Evolutionary conservation across 2,888 invertebrate genomes (phyloP).

Genomic region (Melieria omissa): DNA sequence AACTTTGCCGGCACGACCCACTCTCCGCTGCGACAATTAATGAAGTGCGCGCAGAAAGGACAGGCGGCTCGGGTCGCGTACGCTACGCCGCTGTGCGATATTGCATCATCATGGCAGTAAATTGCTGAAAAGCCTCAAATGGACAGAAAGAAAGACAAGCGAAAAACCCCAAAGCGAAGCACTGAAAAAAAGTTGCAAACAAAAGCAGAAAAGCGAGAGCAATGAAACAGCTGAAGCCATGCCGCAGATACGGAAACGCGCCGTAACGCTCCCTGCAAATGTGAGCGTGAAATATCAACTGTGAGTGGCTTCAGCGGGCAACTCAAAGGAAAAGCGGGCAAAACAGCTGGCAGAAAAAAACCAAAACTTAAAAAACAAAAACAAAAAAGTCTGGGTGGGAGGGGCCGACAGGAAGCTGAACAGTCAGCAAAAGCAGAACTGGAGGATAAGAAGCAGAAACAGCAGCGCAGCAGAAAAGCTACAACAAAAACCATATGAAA

Average conservation of each 20-base stretch:
- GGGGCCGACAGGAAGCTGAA: too few relatives aligned
- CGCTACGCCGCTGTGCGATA: background rate
- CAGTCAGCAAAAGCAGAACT: background rate
- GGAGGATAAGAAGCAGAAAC: background rate
- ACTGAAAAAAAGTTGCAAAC: slow-evolving; percentile 5
- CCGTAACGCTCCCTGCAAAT: background rate
- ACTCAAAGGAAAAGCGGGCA: background rate
- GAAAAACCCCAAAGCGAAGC: background rate
- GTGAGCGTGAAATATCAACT: background rate
- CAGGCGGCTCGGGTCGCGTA: too few relatives aligned
- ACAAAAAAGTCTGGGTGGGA: background rate
- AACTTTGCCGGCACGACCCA: too few relatives aligned
- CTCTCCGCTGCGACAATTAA: too few relatives aligned
- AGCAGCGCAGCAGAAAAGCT: background rate
- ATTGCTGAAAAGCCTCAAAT: slow-evolving; percentile 11
- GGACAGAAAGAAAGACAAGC: background rate
- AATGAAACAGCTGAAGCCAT: background rate
- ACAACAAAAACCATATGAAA: background rate
- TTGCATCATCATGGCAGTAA: slow-evolving; percentile 29
- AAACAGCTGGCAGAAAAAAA: background rate
- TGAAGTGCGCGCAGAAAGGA: too few relatives aligned
- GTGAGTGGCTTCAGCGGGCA: background rate
- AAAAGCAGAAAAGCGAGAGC: background rate
- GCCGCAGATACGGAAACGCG: background rate
- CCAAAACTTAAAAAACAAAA: background rate